These are phyloP conservation scores for Lytechinus variegatus DNA, from an alignment of 35 echinoderm and acorn worm genomes.

Conservation along the genomic window DNA sequence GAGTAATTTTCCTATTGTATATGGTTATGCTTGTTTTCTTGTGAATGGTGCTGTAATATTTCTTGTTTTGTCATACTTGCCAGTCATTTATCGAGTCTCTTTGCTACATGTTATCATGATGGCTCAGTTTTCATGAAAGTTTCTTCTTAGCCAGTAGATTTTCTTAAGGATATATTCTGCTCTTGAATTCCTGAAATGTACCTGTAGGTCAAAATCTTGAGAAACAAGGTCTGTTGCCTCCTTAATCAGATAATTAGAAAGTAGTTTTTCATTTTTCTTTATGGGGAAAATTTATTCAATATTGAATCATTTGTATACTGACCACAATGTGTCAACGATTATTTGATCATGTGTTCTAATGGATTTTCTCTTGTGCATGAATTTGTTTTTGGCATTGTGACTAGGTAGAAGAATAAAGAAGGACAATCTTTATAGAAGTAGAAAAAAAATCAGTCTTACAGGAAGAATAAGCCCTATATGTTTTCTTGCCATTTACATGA, in stretches of 20 bases:
- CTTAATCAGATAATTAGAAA: neutral
- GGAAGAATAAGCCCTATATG: neutral
- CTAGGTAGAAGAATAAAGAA: neutral
- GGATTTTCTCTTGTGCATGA: neutral
- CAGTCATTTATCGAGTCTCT: neutral
- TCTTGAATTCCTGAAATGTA: neutral
- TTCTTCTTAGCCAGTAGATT: neutral
- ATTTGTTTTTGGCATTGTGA: neutral
- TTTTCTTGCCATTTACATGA: neutral
- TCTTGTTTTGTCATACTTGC: slow-evolving; percentile 14
- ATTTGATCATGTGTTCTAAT: neutral
- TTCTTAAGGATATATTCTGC: neutral
- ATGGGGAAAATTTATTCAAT: neutral
- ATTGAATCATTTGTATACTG: neutral
- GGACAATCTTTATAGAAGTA: neutral
- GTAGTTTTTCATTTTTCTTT: neutral
- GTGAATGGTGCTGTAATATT: slow-evolving; percentile 2
- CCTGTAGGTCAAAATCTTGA: neutral
- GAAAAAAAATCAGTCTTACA: neutral
- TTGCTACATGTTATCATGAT: neutral
- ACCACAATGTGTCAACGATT: neutral
- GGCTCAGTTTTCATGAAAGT: neutral
- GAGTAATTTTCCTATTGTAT: slow-evolving; percentile 5
- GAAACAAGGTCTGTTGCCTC: neutral
- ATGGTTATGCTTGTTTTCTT: neutral